Conservation (phyloP, 2,113 vertebrate genomes). For the Callocephalon fimbriatum region DNA sequence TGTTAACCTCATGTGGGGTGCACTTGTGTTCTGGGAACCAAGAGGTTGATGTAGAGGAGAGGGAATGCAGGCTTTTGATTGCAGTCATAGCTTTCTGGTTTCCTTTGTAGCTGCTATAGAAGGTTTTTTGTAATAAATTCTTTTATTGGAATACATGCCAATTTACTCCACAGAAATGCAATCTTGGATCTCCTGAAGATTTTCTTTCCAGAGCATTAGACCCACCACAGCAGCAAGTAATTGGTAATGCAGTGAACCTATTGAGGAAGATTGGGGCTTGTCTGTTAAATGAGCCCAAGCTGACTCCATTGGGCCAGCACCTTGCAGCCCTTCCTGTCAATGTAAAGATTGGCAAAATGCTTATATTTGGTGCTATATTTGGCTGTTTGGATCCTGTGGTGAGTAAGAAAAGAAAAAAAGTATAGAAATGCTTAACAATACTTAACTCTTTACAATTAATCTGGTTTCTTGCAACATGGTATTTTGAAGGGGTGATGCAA, state of each 20-base stretch:
- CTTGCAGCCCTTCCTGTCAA: slow-evolving; percentile 94
- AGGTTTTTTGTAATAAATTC: not conserved
- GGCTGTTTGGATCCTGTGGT: slow-evolving; percentile 95
- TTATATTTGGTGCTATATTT: slow-evolving; percentile 95
- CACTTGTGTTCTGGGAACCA: fast-evolving
- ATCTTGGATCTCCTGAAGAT: slow-evolving; percentile 92
- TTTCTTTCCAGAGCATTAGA: slow-evolving; percentile 92
- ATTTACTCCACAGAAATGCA: slow-evolving; percentile 86
- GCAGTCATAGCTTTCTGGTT: not conserved
- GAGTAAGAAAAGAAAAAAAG: slow-evolving; percentile 36
- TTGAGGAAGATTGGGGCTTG: slow-evolving; percentile 94
- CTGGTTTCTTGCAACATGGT: not conserved
- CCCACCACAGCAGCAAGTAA: slow-evolving; percentile 91
- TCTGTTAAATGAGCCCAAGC: slow-evolving; percentile 78
- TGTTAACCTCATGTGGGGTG: not conserved
- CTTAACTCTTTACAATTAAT: not conserved
- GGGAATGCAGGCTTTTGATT: not conserved
- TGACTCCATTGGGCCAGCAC: slow-evolving; percentile 95
- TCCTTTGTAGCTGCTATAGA: not conserved
- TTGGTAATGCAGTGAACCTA: slow-evolving; percentile 92
- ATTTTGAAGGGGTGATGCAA: not conserved
- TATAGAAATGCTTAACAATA: not conserved
- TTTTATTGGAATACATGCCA: not conserved
- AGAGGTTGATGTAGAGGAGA: not conserved
- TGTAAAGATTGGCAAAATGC: slow-evolving; percentile 99